These are phyloP conservation scores for Eumaeus atala DNA, from an alignment of 1,140 invertebrate genomes.

Conservation along the genomic window DNA sequence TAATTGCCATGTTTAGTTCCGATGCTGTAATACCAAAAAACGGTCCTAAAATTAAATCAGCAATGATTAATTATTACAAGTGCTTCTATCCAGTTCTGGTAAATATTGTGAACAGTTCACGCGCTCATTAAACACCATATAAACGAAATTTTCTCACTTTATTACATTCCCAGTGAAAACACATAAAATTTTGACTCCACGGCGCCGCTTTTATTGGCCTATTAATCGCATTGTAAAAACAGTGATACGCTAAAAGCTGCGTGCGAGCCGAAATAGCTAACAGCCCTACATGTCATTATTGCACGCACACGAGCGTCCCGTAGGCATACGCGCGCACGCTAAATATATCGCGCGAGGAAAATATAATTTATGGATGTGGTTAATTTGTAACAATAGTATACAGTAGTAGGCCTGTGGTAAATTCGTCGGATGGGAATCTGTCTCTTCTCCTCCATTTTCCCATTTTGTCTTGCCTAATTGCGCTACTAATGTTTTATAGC, in stretches of 20 bases:
- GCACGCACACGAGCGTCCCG: constrained; percentile 22
- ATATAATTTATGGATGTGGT: constrained; percentile 31
- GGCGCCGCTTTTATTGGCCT: too few relatives aligned
- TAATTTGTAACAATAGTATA: constrained; percentile 12
- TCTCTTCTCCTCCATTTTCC: too few relatives aligned
- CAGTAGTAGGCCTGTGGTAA: too few relatives aligned
- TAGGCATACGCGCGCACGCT: constrained; percentile 21
- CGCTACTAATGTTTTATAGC: too few relatives aligned
- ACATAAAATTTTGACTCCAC: too few relatives aligned
- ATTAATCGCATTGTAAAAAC: not conserved
- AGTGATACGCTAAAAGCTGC: not conserved
- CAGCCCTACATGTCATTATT: constrained; percentile 37
- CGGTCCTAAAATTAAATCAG: too few relatives aligned
- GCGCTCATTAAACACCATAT: not conserved
- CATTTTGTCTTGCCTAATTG: too few relatives aligned
- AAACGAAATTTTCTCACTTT: not conserved
- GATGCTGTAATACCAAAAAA: too few relatives aligned
- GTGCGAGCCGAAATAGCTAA: constrained; percentile 26
- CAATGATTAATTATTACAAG: too few relatives aligned
- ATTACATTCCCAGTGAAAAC: not conserved
- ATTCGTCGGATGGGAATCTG: too few relatives aligned
- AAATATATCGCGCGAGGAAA: constrained; percentile 17
- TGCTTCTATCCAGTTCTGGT: not conserved
- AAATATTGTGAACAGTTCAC: not conserved
- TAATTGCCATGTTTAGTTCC: too few relatives aligned